Conservation (phyloP, 1,140 invertebrate species). For the Lasioglossum baleicum region DNA sequence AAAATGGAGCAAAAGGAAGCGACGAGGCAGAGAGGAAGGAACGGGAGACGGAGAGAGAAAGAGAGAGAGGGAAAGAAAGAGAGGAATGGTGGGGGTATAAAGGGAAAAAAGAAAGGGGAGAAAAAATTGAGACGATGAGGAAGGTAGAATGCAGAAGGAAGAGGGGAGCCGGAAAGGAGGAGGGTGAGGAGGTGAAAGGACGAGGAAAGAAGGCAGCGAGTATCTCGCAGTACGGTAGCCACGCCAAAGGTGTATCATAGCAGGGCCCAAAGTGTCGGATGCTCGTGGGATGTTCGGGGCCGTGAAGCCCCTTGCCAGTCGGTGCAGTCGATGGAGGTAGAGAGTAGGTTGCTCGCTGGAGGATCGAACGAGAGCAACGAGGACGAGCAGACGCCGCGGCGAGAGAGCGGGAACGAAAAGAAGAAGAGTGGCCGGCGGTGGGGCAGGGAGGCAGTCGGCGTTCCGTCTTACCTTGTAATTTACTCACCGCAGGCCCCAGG, state of each 20-base stretch:
- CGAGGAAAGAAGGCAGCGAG: slow-evolving; percentile 35
- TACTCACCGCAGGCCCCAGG: slow-evolving; percentile 77
- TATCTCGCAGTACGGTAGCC: slow-evolving; percentile 70
- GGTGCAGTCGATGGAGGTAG: slow-evolving; percentile 24
- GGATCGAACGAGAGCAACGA: slow-evolving; percentile 29
- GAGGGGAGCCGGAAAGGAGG: slow-evolving; percentile 29
- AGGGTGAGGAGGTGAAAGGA: slow-evolving; percentile 37
- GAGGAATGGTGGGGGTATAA: background rate
- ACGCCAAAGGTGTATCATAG: slow-evolving; percentile 70
- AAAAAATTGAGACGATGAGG: slow-evolving; percentile 34
- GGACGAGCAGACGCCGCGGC: slow-evolving; percentile 28
- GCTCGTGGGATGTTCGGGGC: slow-evolving; percentile 63
- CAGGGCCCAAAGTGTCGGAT: slow-evolving; percentile 68
- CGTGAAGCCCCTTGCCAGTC: slow-evolving; percentile 42
- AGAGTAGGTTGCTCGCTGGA: slow-evolving; percentile 22
- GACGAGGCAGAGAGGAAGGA: too few relatives aligned
- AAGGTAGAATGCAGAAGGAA: slow-evolving; percentile 45
- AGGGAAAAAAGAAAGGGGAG: slow-evolving; percentile 9
- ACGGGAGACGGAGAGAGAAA: background rate
- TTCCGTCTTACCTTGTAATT: slow-evolving; percentile 78
- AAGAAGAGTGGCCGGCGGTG: slow-evolving; percentile 24
- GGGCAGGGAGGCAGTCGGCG: slow-evolving; percentile 67
- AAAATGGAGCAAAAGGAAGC: slow-evolving; percentile 25
- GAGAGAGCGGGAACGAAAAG: slow-evolving; percentile 49
- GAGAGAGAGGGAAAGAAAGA: background rate